Evolutionary conservation across 2,113 vertebrate species (phyloP), one percentile per base, ranked within the genome.

Genomic region (Haplochromis burtoni): DNA sequence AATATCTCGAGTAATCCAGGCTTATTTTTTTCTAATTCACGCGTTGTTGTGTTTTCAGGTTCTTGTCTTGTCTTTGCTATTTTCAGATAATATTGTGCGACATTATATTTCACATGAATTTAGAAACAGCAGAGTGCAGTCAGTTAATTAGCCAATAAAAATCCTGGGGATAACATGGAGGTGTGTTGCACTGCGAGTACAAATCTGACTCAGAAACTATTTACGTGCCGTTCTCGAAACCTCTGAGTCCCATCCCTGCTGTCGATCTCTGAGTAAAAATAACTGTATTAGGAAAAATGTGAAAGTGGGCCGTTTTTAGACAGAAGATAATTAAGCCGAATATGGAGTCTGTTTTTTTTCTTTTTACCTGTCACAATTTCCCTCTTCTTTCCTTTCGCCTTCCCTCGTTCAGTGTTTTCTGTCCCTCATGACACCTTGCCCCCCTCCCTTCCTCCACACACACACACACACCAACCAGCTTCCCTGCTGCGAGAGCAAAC

Each of bases 401-500:
- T 35, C 54, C 86, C 79, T 42, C 49, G 82, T 82, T 88, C 63
- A 66, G 73, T 53, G 47, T 86, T 90, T 91, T 89, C 85, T 88
- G 84, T 90, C 89, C 84, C 87, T 87, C 82, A 61, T 90, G 87
- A 91, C 85, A 93, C 91, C 80, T 92, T 87, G 31, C 31, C 71
- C 45, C 81, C 68, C 82, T 21, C 80, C 55, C 16, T 78, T 26
- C 71, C 71, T 49, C 71, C 10, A 26, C 57, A 31, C 35, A 63
- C 80, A 80, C 42, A 78, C 53, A 1, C 19, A 87, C 54, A 82
- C 85, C 88, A 93, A 82, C 88, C 85, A 85, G 88, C 89, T 87
- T 86, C 91, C 94, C 90, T 92, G 91, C 94, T 95, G 94, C 81
- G 93, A 94, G 89, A 94, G 94, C 93, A 95, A 95, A 95, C 93